Conservation (phyloP, 1,140 invertebrate species). For the Ceratitis capitata region DNA sequence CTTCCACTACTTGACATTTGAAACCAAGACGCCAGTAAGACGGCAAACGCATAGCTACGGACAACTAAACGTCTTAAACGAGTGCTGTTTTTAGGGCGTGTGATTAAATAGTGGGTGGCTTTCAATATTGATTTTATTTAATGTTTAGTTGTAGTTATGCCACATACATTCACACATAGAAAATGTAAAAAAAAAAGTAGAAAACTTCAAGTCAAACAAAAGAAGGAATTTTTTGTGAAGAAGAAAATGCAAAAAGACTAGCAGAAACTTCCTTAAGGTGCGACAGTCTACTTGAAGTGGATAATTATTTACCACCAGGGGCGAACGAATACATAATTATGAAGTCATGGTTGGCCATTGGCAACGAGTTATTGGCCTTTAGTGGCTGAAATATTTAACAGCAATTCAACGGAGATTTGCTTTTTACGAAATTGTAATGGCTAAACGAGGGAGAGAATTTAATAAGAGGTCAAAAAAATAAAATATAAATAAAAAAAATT, state of each 20-base stretch:
- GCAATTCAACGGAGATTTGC: neutral
- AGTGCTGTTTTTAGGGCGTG: neutral
- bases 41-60: neutral
- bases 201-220: neutral
- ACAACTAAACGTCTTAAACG: neutral
- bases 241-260: neutral
- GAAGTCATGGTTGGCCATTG: neutral
- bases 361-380: constrained; percentile 17
- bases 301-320: neutral
- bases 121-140: neutral
- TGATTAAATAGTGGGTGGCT: neutral
- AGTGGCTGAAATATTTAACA: constrained; percentile 14
- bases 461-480: no score
- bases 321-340: no score
- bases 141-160: neutral
- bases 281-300: neutral
- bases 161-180: no score
- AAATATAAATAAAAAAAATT: no score
- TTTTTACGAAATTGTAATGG: no score
- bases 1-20: neutral
- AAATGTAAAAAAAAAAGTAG: no score
- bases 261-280: neutral
- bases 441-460: no score
- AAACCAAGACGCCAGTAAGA: neutral
- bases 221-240: neutral